phyloP scores from a whole-genome alignment of 2,797 vertebrate genomes.

The Chiloscyllium punctatum region DNA sequence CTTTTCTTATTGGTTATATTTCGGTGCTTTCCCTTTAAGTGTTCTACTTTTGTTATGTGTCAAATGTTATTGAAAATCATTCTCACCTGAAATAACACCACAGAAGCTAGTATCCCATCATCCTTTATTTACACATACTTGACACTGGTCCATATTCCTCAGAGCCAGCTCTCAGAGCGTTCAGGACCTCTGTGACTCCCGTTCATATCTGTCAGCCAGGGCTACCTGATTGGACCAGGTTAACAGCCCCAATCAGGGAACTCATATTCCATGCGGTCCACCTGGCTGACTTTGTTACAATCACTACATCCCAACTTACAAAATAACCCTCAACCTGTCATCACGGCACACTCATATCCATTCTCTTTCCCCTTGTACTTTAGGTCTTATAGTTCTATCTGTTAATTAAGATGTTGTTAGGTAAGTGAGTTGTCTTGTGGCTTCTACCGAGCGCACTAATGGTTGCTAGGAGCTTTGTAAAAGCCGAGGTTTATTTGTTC shows the following conservation, averaged over 20 bases:
- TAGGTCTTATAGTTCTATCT: neutral
- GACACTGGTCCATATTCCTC: no score
- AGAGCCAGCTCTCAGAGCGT: no score
- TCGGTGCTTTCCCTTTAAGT: neutral
- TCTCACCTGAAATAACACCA: neutral
- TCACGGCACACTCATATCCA: neutral
- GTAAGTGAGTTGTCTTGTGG: neutral
- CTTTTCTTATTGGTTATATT: neutral
- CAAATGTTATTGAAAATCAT: neutral
- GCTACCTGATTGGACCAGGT: no score
- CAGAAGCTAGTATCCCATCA: no score
- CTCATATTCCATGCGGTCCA: no score
- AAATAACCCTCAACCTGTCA: neutral
- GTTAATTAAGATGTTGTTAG: neutral
- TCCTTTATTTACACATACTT: no score
- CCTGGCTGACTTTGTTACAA: no score
- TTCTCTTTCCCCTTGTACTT: neutral
- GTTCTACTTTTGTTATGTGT: neutral
- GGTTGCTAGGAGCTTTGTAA: neutral
- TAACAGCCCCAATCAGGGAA: no score
- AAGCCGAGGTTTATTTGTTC: neutral
- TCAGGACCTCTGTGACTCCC: no score
- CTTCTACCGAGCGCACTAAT: neutral
- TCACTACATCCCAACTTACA: neutral
- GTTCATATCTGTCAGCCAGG: no score